phyloP scores from a whole-genome alignment of 2,888 invertebrate genomes.

The Rhimphoctona megacephalus region DNA sequence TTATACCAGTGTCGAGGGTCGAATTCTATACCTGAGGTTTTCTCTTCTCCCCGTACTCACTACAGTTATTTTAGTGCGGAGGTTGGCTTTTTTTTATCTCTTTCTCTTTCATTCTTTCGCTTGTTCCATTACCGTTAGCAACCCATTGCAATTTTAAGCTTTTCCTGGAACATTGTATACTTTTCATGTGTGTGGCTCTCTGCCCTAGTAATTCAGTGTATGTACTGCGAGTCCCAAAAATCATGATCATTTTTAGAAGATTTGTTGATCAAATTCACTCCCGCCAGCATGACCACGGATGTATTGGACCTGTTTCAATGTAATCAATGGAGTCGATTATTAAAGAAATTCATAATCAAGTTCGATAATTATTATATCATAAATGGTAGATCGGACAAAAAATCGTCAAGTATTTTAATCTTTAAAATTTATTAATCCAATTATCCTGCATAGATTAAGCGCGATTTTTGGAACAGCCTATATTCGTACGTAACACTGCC shows the following conservation, averaged over 20 bases:
- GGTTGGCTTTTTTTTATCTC: not conserved
- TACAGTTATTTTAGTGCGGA: not conserved
- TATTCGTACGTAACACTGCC: slow-evolving; percentile 15
- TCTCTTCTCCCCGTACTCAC: not conserved
- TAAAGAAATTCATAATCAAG: not conserved
- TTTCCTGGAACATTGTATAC: slow-evolving; percentile 29
- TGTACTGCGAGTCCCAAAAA: not conserved
- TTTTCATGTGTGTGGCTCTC: not conserved
- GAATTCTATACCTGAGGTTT: slow-evolving; percentile 17
- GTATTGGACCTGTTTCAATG: not conserved
- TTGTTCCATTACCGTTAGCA: slow-evolving; percentile 17
- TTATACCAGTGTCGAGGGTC: slow-evolving; percentile 45
- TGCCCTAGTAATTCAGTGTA: not conserved
- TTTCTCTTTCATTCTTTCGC: slow-evolving; percentile 6
- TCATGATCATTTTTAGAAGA: not conserved
- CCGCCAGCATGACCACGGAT: not conserved
- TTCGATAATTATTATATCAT: not conserved
- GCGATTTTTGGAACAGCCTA: not conserved
- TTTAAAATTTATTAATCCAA: not conserved
- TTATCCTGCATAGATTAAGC: not conserved
- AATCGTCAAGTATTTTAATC: not conserved
- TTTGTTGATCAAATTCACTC: not conserved
- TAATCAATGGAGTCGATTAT: not conserved
- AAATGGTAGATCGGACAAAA: not conserved
- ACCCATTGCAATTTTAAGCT: slow-evolving; percentile 16